Percentiles rank a stretch among this genome's conserved stretches.
Evolutionary conservation across 1,140 invertebrate genomes (phyloP).

Genomic region (Nautilus pompilius): DNA sequence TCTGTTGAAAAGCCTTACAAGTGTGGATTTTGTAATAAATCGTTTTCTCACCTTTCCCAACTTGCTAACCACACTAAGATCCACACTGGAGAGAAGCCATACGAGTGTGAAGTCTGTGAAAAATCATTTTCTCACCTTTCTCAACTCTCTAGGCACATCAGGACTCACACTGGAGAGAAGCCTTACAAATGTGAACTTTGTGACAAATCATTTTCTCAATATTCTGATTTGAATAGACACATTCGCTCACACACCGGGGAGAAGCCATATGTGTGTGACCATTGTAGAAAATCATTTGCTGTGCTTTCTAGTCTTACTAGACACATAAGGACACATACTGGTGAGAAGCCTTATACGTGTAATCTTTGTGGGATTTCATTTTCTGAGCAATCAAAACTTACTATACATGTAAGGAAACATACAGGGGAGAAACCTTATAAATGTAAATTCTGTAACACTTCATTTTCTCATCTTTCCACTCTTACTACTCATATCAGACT

Average conservation of each 20-base stretch:
- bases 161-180: conserved; percentile 4
- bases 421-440: conserved; percentile 97
- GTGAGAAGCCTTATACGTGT: conserved; percentile 96
- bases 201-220: neutral
- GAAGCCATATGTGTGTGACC: neutral
- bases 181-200: neutral
- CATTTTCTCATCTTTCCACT: conserved; percentile 12
- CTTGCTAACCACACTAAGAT: conserved; percentile 25
- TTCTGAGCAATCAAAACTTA: conserved; percentile 19
- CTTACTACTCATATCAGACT: conserved; percentile 21
- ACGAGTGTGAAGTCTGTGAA: conserved; percentile 86
- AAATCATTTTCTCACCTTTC: conserved; percentile 90
- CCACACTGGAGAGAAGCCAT: conserved; percentile 78
- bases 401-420: conserved; percentile 76
- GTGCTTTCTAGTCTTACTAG: conserved; percentile 90
- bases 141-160: conserved; percentile 81
- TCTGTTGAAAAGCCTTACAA: conserved; percentile 69
- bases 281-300: conserved; percentile 69
- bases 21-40: conserved; percentile 20
- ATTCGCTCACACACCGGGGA: neutral
- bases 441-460: conserved; percentile 33
- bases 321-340: conserved; percentile 91
- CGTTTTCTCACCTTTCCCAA: conserved; percentile 6
- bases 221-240: neutral
- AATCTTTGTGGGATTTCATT: conserved; percentile 70